These are phyloP conservation scores for Punctoribates punctum DNA, from an alignment of 2,888 invertebrate species.

Conservation along the genomic window DNA sequence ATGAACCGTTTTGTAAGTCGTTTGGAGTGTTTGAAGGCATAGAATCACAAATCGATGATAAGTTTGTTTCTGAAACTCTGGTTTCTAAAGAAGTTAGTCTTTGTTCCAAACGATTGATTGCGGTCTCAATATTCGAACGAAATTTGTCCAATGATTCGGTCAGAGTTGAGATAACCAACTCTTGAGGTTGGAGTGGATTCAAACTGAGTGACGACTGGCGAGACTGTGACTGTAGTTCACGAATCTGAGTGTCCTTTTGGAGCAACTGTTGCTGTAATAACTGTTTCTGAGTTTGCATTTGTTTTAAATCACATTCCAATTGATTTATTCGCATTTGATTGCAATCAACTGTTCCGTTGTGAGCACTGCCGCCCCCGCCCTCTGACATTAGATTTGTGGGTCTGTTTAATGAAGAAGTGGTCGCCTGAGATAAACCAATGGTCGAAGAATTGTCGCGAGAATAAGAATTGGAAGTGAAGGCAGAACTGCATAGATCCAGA, in stretches of 20 bases:
- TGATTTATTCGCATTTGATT: slow-evolving; percentile 26
- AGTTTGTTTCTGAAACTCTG: background rate
- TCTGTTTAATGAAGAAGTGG: slow-evolving; percentile 15
- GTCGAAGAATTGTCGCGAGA: background rate
- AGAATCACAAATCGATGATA: background rate
- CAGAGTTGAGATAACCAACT: background rate
- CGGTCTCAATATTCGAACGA: background rate
- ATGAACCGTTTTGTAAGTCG: background rate
- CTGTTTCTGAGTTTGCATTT: slow-evolving; percentile 29
- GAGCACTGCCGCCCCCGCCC: background rate
- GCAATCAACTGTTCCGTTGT: background rate
- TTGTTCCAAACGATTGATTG: slow-evolving; percentile 27
- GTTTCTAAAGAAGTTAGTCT: slow-evolving; percentile 24
- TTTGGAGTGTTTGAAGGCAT: background rate
- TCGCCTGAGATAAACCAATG: background rate
- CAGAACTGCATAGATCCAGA: slow-evolving; percentile 33
- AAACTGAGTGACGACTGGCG: background rate
- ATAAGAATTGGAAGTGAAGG: background rate
- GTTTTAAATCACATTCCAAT: slow-evolving; percentile 26
- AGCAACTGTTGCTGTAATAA: slow-evolving; percentile 37
- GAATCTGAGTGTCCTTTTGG: slow-evolving; percentile 32
- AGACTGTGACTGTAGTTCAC: slow-evolving; percentile 22
- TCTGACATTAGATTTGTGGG: slow-evolving; percentile 10
- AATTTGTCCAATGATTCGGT: slow-evolving; percentile 26
- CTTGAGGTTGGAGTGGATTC: background rate